phyloP scores from a whole-genome alignment of 2,888 invertebrate genomes.

The Lycophotia porphyrea region DNA sequence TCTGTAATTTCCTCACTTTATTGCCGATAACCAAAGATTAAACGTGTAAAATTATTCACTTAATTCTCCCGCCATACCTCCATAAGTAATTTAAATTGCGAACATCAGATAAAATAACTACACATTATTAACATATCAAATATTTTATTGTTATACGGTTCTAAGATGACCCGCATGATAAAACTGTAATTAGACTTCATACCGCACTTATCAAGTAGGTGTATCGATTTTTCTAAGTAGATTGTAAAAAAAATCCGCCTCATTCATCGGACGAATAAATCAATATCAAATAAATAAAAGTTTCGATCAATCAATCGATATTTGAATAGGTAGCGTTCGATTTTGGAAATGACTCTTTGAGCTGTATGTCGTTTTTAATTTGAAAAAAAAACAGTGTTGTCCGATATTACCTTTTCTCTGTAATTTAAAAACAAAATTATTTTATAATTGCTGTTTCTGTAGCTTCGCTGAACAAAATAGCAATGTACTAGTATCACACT shows the following conservation, averaged over 20 bases:
- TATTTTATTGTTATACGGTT: slow-evolving; percentile 82
- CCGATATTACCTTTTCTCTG: not conserved
- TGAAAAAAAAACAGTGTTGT: not conserved
- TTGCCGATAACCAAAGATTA: slow-evolving; percentile 28
- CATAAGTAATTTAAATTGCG: slow-evolving; percentile 71
- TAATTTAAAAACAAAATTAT: not conserved
- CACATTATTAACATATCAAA: slow-evolving; percentile 88
- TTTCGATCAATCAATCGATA: slow-evolving; percentile 88
- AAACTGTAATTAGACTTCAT: slow-evolving; percentile 88
- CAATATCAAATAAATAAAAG: slow-evolving; percentile 85
- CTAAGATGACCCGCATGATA: slow-evolving; percentile 85
- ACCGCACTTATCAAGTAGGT: slow-evolving; percentile 86
- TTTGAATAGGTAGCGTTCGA: slow-evolving; percentile 81
- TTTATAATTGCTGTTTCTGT: not conserved
- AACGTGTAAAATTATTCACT: slow-evolving; percentile 37
- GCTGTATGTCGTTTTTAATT: slow-evolving; percentile 33
- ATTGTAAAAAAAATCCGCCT: slow-evolving; percentile 83
- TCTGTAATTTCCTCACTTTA: slow-evolving; percentile 41
- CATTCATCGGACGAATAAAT: slow-evolving; percentile 82
- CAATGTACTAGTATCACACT: not conserved
- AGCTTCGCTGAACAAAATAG: not conserved
- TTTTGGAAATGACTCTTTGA: slow-evolving; percentile 75
- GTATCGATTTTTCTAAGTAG: slow-evolving; percentile 88
- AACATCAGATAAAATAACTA: slow-evolving; percentile 73
- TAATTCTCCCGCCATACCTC: slow-evolving; percentile 40